Base-by-base conservation (phyloP, 1,140 invertebrate species). In the Bombus fervidus region DNA sequence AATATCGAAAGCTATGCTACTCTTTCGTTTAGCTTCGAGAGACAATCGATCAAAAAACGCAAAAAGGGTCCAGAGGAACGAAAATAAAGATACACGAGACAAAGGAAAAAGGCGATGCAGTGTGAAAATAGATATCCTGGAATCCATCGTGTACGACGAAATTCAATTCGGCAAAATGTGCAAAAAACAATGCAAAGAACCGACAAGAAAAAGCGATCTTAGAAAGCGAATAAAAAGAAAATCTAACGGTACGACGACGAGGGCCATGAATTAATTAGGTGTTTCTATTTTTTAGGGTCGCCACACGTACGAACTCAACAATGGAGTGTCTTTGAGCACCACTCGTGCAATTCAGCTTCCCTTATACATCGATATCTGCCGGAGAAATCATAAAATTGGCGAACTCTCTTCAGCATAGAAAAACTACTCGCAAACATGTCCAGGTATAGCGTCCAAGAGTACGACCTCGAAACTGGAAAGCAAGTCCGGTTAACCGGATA, bases 401-500 rank as follows among this genome's bases (percentile, higher is more conserved):
- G 39, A 59, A 85, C 74, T 43, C 22, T 41, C 53, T 31, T 57
- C 37, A 28, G 4, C 15, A 3, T 69, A 57, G 57, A 39, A 34
- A n/a, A 34, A 31, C 47, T 15, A n/a, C 39, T n/a, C 6, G 39
- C 43, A 18, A 93, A 77, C 72, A 95, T 95, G 94, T 92, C 93
- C 37, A 94, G 90, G 69, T 94, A 94, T 85, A 92, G 94, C 73
- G 85, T 94, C 18, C 86, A 93, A 73, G 91, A 92, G 9, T 88
- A 86, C 83, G 91, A 93, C 73, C 75, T 91, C 37, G 92, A 94
- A 79, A 90, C 90, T 10, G 89, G 89, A 25, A 89, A 89, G 12
- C 91, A 94, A 34, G 92, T 95, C 28, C 92, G 87, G 68, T 89
- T 95, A 12, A 91, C 94, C 12, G 93, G 94, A 43, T 95, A 92